Evolutionary conservation across 2,797 vertebrate species (phyloP).

Genomic region (Echeneis naucrates): DNA sequence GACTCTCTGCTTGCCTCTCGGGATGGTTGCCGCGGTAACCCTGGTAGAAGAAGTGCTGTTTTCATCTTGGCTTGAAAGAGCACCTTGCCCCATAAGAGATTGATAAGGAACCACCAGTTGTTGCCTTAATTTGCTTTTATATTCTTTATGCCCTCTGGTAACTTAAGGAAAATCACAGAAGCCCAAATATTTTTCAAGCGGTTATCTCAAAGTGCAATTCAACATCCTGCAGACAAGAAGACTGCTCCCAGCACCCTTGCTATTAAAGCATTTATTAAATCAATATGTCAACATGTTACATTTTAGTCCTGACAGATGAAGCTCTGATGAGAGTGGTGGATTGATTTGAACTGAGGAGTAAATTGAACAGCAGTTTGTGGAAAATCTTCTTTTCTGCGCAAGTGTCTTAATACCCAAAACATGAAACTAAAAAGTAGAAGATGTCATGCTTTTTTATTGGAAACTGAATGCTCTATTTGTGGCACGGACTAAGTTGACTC

Average conservation of each 20-base stretch:
- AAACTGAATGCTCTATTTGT: background rate
- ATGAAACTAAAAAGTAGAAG: conserved; percentile 2
- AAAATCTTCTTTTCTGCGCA: background rate
- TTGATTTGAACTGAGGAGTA: no score
- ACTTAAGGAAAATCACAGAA: conserved; percentile 1
- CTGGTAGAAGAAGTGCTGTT: conserved; percentile 70
- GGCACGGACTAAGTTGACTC: conserved; percentile 19
- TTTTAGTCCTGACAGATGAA: background rate
- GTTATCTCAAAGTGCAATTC: conserved; percentile 1
- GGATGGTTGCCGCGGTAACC: conserved; percentile 75
- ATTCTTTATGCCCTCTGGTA: conserved; percentile 1
- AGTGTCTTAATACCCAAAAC: background rate
- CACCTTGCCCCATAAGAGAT: conserved; percentile 48
- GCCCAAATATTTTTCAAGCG: conserved; percentile 2
- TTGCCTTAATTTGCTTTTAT: conserved; percentile 26
- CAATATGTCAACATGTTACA: background rate
- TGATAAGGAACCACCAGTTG: conserved; percentile 48
- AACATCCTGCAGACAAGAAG: background rate
- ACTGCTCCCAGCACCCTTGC: background rate
- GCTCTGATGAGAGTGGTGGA: background rate
- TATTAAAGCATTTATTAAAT: conserved; percentile 11
- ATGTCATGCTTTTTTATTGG: background rate
- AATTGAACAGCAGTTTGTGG: background rate
- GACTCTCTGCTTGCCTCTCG: conserved; percentile 61
- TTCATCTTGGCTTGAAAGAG: conserved; percentile 65